A percentile compares a stretch with the other conserved stretches of the same genome.
Evolutionary conservation across 2,113 vertebrate species (phyloP).

Genomic region (Camelus dromedarius): DNA sequence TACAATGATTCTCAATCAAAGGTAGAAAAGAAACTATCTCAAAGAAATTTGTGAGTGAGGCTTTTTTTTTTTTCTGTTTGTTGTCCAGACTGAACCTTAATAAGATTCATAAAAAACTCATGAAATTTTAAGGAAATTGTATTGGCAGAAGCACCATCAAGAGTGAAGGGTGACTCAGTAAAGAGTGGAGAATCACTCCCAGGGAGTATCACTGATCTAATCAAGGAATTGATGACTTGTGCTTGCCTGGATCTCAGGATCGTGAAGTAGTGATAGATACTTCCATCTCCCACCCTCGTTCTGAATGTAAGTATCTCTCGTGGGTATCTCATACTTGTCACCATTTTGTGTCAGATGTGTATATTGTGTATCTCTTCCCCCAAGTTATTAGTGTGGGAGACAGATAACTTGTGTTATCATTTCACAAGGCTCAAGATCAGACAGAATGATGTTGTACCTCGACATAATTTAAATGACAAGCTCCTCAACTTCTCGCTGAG

Average conservation of each 20-base stretch:
- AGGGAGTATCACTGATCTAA: background rate
- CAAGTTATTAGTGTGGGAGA: background rate
- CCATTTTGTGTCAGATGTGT: background rate
- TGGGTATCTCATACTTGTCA: background rate
- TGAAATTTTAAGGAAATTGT: background rate
- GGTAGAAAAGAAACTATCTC: background rate
- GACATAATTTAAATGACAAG: background rate
- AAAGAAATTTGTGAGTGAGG: background rate
- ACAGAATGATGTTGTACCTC: background rate
- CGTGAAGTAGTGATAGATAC: background rate
- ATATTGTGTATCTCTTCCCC: background rate
- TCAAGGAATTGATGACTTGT: background rate
- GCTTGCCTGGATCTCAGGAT: background rate
- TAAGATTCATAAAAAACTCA: conserved; percentile 20
- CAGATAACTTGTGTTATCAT: background rate
- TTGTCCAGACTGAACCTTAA: background rate
- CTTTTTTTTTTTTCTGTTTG: too few species aligned
- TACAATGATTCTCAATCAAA: background rate
- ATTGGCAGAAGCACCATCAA: background rate
- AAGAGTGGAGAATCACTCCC: background rate
- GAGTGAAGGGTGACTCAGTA: background rate
- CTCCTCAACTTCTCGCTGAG: background rate
- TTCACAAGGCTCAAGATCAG: background rate
- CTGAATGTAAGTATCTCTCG: background rate
- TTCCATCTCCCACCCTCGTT: background rate